Evolutionary conservation across 2,888 invertebrate species (phyloP).

Genomic region (Drosophila paranaensis): DNA sequence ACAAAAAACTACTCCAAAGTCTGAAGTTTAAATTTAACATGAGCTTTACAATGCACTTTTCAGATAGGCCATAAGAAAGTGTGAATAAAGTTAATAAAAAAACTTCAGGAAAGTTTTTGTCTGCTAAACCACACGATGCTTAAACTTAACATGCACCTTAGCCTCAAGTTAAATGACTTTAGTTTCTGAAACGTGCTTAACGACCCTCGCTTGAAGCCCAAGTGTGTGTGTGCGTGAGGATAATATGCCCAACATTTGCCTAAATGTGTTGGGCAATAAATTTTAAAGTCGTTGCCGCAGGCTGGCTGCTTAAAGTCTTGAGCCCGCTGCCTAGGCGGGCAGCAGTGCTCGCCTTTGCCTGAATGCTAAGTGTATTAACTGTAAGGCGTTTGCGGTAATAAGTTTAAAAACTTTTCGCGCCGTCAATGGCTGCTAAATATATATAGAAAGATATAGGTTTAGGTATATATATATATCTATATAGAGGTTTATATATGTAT

Average conservation of each 20-base stretch:
- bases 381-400: slow-evolving; percentile 70
- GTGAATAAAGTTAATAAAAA: not conserved
- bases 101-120: not conserved
- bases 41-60: not conserved
- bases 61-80: not conserved
- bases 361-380: slow-evolving; percentile 60
- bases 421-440: slow-evolving; percentile 1
- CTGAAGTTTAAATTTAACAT: not conserved
- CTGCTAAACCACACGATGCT: not conserved
- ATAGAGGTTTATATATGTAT: slow-evolving; percentile 1
- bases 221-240: slow-evolving; percentile 26
- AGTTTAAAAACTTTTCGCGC: slow-evolving; percentile 74
- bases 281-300: slow-evolving; percentile 69
- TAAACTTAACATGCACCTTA: not conserved
- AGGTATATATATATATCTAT: not conserved
- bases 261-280: slow-evolving; percentile 69
- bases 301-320: slow-evolving; percentile 59
- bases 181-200: not conserved
- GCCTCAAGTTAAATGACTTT: not conserved
- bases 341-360: no score
- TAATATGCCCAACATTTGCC: slow-evolving; percentile 52
- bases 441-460: not conserved
- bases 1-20: not conserved
- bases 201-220: slow-evolving; percentile 30
- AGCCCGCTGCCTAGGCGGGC: not conserved